phyloP scores from a whole-genome alignment of 2,797 vertebrate species.

The Champsocephalus esox region DNA sequence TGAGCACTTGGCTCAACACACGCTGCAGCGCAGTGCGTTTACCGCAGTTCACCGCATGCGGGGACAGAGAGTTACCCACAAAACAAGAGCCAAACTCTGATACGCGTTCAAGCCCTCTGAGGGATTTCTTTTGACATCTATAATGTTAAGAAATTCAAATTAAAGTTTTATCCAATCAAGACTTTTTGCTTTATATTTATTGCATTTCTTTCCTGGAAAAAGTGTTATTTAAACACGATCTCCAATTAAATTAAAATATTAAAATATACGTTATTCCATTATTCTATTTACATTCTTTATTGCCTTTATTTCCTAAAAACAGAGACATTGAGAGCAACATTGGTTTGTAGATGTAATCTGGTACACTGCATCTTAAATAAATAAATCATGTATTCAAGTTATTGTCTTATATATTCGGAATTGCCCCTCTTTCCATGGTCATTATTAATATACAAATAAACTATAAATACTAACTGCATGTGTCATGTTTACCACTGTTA shows the following conservation, averaged over 20 bases:
- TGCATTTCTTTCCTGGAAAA: not conserved
- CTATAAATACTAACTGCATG: not conserved
- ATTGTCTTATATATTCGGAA: no score
- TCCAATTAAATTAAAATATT: not conserved
- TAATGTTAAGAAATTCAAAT: not conserved
- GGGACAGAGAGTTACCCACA: not conserved
- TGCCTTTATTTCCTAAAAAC: no score
- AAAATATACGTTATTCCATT: no score
- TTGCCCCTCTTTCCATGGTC: no score
- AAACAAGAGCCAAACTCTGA: not conserved
- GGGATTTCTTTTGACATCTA: not conserved
- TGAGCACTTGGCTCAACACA: not conserved
- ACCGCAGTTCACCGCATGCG: not conserved
- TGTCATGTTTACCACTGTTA: not conserved
- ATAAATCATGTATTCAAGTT: no score
- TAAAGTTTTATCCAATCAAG: not conserved
- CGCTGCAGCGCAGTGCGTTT: not conserved
- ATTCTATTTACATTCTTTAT: no score
- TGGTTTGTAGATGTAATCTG: no score
- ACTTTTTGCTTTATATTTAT: not conserved
- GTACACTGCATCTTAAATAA: no score
- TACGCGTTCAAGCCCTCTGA: not conserved
- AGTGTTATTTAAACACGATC: not conserved
- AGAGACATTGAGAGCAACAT: no score
- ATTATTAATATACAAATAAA: not conserved